A percentile compares a stretch with the other conserved stretches of the same genome.
These are phyloP conservation scores for Chaetogeoica ovagalla DNA, from an alignment of 2,888 invertebrate species.

Conservation along the genomic window DNA sequence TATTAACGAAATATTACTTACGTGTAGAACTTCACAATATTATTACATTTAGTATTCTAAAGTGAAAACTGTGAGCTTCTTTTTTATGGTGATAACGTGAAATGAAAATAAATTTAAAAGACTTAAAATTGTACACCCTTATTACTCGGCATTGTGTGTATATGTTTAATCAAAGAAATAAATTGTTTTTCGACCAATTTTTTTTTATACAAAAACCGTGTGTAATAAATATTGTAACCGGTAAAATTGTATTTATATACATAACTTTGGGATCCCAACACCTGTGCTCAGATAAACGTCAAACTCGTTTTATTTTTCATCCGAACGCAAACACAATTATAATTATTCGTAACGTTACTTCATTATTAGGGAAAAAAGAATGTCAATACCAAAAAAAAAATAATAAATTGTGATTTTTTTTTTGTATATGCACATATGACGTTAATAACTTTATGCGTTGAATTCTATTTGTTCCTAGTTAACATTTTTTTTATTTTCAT, in stretches of 20 bases:
- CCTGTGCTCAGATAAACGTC: constrained; percentile 19
- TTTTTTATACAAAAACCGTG: constrained; percentile 33
- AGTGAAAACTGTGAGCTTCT: constrained; percentile 52
- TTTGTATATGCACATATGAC: not conserved
- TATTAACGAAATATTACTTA: constrained; percentile 39
- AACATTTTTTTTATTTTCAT: not conserved
- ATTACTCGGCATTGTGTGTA: constrained; percentile 26
- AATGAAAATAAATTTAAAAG: constrained; percentile 48
- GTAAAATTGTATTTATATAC: not conserved
- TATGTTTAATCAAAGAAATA: constrained; percentile 21
- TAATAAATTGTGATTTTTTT: constrained; percentile 13
- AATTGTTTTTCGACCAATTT: constrained; percentile 43
- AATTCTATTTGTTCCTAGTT: constrained; percentile 10
- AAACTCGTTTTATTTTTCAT: not conserved
- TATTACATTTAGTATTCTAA: constrained; percentile 20
- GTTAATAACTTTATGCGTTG: constrained; percentile 18
- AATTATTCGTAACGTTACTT: not conserved
- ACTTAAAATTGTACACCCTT: constrained; percentile 49
- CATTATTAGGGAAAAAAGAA: not conserved
- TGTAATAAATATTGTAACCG: not conserved
- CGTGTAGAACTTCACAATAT: constrained; percentile 35
- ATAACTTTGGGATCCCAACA: constrained; percentile 7
- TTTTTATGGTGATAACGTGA: constrained; percentile 50
- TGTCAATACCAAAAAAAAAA: not conserved
- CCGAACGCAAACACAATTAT: constrained; percentile 5